Conservation (phyloP, 2,113 vertebrate genomes). For the Pionites leucogaster region DNA sequence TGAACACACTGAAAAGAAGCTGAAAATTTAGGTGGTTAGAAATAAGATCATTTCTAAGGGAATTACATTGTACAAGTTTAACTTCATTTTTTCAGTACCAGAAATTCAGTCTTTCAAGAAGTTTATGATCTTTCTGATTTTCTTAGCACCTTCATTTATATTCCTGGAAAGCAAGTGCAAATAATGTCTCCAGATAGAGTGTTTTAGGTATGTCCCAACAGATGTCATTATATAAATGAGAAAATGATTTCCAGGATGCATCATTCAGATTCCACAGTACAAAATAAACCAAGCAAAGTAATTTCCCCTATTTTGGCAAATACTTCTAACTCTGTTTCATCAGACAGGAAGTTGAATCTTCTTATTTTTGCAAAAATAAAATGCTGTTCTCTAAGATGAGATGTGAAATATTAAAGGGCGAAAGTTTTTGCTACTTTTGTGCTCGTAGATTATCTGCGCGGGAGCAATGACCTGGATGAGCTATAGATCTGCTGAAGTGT, state of each 20-base stretch:
- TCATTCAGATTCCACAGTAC: not conserved
- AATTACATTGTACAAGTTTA: slow-evolving; percentile 27
- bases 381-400: not conserved
- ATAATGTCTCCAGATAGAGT: not conserved
- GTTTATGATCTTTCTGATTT: not conserved
- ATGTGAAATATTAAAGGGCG: not conserved
- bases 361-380: slow-evolving; percentile 14
- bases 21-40: not conserved
- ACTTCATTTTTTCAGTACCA: not conserved
- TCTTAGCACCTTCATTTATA: not conserved
- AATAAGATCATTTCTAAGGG: slow-evolving; percentile 25
- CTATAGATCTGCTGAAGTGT: slow-evolving; percentile 38
- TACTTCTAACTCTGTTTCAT: not conserved
- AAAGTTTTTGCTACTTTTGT: slow-evolving; percentile 9
- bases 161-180: not conserved
- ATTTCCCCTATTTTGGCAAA: not conserved
- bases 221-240: not conserved
- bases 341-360: not conserved
- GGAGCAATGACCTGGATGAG: slow-evolving; percentile 54
- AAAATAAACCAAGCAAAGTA: not conserved
- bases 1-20: not conserved
- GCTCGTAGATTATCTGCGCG: slow-evolving; percentile 42
- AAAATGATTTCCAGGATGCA: not conserved
- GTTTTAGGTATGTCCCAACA: not conserved
- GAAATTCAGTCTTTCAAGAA: not conserved